A percentile compares a stretch with the other conserved stretches of the same genome.
phyloP scores from a whole-genome alignment of 2,113 vertebrate species.

The Leptodactylus fuscus region DNA sequence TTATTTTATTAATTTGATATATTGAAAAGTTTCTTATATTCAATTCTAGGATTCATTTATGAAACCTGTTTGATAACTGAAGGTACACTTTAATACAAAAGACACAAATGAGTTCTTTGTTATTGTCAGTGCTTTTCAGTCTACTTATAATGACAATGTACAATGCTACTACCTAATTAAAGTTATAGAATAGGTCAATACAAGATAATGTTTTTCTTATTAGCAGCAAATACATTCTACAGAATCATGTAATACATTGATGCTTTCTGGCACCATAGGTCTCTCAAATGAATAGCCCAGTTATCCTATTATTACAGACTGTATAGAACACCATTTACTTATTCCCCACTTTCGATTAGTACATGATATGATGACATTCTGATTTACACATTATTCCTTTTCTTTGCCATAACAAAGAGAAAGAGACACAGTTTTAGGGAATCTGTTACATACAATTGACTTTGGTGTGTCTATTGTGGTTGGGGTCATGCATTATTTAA shows the following conservation, averaged over 20 bases:
- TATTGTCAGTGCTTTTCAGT: no score
- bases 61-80: no score
- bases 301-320: neutral
- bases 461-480: conserved; percentile 11
- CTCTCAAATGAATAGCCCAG: neutral
- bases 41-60: no score
- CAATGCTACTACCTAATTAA: no score
- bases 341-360: neutral
- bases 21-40: no score
- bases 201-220: neutral
- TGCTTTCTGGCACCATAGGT: neutral
- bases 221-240: no score
- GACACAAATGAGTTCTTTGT: no score
- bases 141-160: neutral
- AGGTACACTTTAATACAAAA: neutral
- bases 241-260: neutral
- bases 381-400: neutral
- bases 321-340: neutral
- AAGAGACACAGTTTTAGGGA: conserved; percentile 14
- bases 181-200: neutral
- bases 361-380: conserved; percentile 30
- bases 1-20: no score
- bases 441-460: conserved; percentile 32
- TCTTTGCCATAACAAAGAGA: conserved; percentile 38
- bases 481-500: conserved; percentile 42